Percentiles rank a stretch among this genome's conserved stretches.
Conservation (phyloP, 1,140 invertebrate genomes). For the Bombus confusus region DNA sequence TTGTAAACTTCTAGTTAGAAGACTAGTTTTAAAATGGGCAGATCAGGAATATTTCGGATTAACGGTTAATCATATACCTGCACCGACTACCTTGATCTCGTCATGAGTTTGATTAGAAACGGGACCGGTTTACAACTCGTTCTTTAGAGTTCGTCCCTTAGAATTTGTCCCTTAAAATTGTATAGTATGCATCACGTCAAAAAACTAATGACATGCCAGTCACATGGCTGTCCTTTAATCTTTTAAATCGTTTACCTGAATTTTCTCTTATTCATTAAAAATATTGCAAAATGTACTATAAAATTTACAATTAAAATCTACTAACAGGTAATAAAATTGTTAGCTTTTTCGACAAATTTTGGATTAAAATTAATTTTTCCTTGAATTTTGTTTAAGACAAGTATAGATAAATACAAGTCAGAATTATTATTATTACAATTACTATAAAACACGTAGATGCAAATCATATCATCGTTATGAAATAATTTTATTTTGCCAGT, state of each 20-base stretch:
- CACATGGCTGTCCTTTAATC: neutral
- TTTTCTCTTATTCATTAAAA: neutral
- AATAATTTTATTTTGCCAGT: too few species aligned
- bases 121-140: slow-evolving; percentile 24
- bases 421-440: too few species aligned
- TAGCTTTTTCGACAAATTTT: neutral
- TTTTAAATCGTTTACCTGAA: neutral
- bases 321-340: neutral
- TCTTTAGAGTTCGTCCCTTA: slow-evolving; percentile 7
- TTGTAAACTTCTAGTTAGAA: neutral
- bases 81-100: neutral
- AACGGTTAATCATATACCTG: slow-evolving; percentile 28
- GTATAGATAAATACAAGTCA: too few species aligned
- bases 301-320: neutral
- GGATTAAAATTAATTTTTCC: too few species aligned
- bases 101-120: neutral
- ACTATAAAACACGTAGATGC: too few species aligned
- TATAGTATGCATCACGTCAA: neutral
- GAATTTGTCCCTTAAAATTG: slow-evolving; percentile 2
- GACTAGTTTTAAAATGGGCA: neutral
- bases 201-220: neutral
- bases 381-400: too few species aligned
- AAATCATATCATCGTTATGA: too few species aligned
- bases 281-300: neutral
- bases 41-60: slow-evolving; percentile 26